These are phyloP conservation scores for Pediacus dermestoides DNA, from an alignment of 2,888 invertebrate species.

Conservation along the genomic window DNA sequence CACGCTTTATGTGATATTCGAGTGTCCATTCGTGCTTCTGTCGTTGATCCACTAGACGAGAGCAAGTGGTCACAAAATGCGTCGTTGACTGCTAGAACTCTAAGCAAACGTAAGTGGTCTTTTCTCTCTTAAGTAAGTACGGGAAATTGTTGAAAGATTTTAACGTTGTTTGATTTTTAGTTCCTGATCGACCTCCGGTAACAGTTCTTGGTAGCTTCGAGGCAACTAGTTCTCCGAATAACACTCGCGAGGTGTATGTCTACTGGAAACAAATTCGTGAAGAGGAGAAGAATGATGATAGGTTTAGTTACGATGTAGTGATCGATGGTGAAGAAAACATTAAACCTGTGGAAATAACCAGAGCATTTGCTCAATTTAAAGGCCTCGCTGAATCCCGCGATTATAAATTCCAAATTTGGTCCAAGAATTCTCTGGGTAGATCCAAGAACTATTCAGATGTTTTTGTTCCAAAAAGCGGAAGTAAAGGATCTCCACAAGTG, in stretches of 20 bases:
- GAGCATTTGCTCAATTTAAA: not conserved
- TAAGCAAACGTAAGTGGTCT: slow-evolving; percentile 41
- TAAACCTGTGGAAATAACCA: slow-evolving; percentile 56
- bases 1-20: slow-evolving; percentile 69
- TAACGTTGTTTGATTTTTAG: slow-evolving; percentile 40
- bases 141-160: slow-evolving; percentile 4
- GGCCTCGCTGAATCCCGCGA: slow-evolving; percentile 18
- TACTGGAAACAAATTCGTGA: slow-evolving; percentile 76
- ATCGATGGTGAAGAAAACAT: slow-evolving; percentile 41
- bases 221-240: slow-evolving; percentile 40
- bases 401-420: slow-evolving; percentile 58
- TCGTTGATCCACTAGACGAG: slow-evolving; percentile 52
- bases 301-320: slow-evolving; percentile 67
- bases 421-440: slow-evolving; percentile 59
- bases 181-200: slow-evolving; percentile 66
- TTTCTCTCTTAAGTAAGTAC: slow-evolving; percentile 6
- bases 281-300: slow-evolving; percentile 67
- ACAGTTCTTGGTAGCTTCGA: slow-evolving; percentile 73
- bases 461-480: slow-evolving; percentile 53
- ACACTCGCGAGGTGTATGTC: slow-evolving; percentile 61
- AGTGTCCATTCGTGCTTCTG: slow-evolving; percentile 61
- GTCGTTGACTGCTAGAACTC: slow-evolving; percentile 59
- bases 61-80: slow-evolving; percentile 69
- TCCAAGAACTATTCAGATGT: slow-evolving; percentile 58
- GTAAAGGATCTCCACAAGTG: not conserved